Evolutionary conservation across 2,113 vertebrate genomes (phyloP).

Genomic region (Phalacrocorax pelagicus): DNA sequence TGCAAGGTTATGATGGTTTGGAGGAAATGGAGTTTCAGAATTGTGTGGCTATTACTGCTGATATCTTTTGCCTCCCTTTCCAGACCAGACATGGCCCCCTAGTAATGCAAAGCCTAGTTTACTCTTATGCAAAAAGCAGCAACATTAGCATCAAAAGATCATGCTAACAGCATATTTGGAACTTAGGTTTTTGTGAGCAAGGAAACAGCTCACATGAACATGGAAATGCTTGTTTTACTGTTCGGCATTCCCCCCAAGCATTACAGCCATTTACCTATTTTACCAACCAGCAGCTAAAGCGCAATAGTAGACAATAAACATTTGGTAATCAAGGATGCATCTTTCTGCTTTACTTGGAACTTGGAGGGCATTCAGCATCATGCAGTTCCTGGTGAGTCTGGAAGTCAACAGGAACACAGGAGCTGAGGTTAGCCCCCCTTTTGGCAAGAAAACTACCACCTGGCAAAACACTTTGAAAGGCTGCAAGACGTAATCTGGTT

Average conservation of each 20-base stretch:
- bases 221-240: neutral
- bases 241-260: neutral
- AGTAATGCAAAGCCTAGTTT: neutral
- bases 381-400: neutral
- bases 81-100: neutral
- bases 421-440: neutral
- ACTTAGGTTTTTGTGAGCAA: neutral
- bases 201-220: neutral
- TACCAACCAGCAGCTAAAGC: neutral
- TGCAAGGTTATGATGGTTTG: neutral
- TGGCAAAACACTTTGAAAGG: neutral
- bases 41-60: neutral
- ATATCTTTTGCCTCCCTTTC: neutral
- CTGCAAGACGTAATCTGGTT: neutral
- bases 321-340: neutral
- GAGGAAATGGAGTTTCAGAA: neutral
- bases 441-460: slow-evolving; percentile 11
- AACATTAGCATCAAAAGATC: neutral
- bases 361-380: neutral
- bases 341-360: neutral
- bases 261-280: neutral
- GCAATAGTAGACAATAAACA: neutral
- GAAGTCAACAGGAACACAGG: slow-evolving; percentile 30
- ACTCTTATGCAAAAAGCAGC: neutral
- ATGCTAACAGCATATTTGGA: neutral